phyloP scores from a whole-genome alignment of 1,140 invertebrate species.

The Drosophila kurseongensis region DNA sequence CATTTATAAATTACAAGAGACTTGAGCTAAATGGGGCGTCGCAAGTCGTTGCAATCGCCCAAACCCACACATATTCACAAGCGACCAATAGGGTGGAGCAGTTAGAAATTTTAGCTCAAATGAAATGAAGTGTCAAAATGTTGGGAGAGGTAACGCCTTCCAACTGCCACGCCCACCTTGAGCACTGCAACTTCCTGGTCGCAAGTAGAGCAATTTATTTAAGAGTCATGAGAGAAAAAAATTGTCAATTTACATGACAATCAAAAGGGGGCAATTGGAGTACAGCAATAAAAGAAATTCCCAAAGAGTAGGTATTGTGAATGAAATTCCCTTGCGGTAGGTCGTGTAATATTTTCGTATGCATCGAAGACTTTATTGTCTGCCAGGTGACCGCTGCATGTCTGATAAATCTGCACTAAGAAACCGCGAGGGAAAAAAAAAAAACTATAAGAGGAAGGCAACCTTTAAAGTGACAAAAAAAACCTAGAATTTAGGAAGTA shows the following conservation, averaged over 20 bases:
- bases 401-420: conserved; percentile 7
- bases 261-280: conserved; percentile 43
- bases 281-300: conserved; percentile 13
- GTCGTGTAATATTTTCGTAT: conserved; percentile 38
- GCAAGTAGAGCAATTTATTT: conserved; percentile 69
- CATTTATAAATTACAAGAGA: conserved; percentile 48
- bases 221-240: conserved; percentile 42
- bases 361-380: conserved; percentile 1
- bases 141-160: conserved; percentile 39
- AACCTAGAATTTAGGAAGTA: too few relatives aligned
- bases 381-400: conserved; percentile 2
- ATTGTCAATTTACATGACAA: conserved; percentile 71
- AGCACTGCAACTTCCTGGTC: conserved; percentile 31
- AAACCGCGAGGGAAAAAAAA: background rate
- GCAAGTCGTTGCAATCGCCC: background rate
- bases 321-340: conserved; percentile 32
- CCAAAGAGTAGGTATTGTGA: conserved; percentile 19
- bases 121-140: conserved; percentile 77
- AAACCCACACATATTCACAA: background rate
- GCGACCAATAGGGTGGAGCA: background rate
- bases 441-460: too few relatives aligned
- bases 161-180: conserved; percentile 26
- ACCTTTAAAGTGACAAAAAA: too few relatives aligned
- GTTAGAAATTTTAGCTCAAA: conserved; percentile 47
- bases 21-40: conserved; percentile 8